Evolutionary conservation across 2,797 vertebrate genomes (phyloP), one percentile per base, ranked within the genome.

Genomic region (Acomys russatus): DNA sequence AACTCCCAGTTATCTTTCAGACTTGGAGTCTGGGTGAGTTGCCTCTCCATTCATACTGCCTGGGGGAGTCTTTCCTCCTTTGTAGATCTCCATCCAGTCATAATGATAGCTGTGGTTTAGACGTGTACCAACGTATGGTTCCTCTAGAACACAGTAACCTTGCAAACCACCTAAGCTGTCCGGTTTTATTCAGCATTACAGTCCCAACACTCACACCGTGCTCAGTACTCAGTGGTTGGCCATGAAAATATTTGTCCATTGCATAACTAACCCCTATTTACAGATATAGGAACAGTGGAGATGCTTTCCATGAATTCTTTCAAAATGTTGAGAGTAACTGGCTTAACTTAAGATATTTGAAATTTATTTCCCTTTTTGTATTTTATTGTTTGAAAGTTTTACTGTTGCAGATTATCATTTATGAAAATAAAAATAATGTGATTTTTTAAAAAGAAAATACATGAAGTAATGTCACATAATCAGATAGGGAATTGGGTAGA

Each of bases 361-460:
- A 68, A 74, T 11, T 78, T 74, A 56, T 54, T 88, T 78, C 91
- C 74, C 14, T 17, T 61, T 93, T 14, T 61, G 20, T 33, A 35
- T 33, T 77, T 23, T 63, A 33, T 59, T 54, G 10, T 88, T 85
- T 59, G 71, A 88, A 96, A 88, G 51, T 59, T 94, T 94, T 79
- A 66, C 7, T 38, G 89, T 35, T 25, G 15, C 17, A 68, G n/a
- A 33, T 68, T 59, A 82, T 88, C 66, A 73, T 94, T 61, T 87
- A 33, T 79, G n/a, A 66, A 87, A 28, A 95, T 82, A 93, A 71
- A 20, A 71, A 30, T 80, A 68, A 70, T 25, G n/a, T 56, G 28
- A 79, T 49, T 84, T 90, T 88, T 25, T 44, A 44, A 44, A 71
- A 90, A 90, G 84, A 78, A 56, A 87, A 30, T 71, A 64, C 38